phyloP scores from a whole-genome alignment of 2,113 vertebrate genomes.

The Erinaceus europaeus region DNA sequence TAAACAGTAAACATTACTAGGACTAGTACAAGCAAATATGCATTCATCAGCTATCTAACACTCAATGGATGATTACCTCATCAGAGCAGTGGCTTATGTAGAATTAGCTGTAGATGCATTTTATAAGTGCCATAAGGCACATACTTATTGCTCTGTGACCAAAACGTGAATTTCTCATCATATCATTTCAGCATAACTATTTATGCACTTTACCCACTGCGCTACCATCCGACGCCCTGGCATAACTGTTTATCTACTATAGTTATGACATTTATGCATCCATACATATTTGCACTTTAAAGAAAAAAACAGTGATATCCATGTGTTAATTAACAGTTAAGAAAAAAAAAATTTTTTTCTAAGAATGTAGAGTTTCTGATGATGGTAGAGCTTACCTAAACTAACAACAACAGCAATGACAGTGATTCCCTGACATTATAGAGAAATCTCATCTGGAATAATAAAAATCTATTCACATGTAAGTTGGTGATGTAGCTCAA shows the following conservation, averaged over 20 bases:
- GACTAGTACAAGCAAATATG: background rate
- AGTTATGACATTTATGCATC: background rate
- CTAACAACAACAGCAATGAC: background rate
- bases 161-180: slow-evolving; percentile 4
- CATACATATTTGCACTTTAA: background rate
- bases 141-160: background rate
- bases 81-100: background rate
- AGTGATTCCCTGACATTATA: background rate
- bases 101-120: background rate
- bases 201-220: too few relatives aligned
- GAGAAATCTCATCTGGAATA: background rate
- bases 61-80: background rate
- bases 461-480: background rate
- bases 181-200: slow-evolving; percentile 7
- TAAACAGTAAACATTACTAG: slow-evolving; percentile 8
- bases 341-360: background rate
- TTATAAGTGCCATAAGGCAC: background rate
- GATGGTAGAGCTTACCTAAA: background rate
- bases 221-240: too few relatives aligned
- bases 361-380: background rate
- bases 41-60: background rate
- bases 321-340: background rate
- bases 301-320: slow-evolving; percentile 10
- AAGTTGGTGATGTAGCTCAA: background rate
- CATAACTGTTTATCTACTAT: background rate